phyloP scores from a whole-genome alignment of 2,888 invertebrate genomes.

The Acleris laterana region DNA sequence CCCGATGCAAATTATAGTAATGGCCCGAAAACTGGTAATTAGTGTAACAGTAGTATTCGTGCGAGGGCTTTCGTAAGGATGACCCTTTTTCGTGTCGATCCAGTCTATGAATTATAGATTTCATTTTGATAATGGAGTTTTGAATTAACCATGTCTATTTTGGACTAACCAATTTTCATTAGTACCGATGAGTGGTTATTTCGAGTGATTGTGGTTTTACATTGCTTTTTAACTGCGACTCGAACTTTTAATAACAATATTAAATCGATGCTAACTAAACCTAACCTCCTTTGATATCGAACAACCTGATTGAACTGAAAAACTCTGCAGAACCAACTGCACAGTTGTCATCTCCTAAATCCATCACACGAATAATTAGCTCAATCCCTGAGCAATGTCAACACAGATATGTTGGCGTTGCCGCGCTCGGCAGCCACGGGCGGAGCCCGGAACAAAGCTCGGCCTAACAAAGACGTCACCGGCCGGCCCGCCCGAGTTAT shows the following conservation, averaged over 20 bases:
- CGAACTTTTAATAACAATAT: too few relatives aligned
- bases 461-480: constrained; percentile 84
- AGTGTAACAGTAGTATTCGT: constrained; percentile 54
- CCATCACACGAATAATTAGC: too few relatives aligned
- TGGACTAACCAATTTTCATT: too few relatives aligned
- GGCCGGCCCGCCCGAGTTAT: constrained; percentile 83
- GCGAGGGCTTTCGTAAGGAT: constrained; percentile 60
- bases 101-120: constrained; percentile 50
- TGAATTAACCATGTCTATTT: background rate
- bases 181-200: too few relatives aligned
- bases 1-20: constrained; percentile 81
- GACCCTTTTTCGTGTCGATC: constrained; percentile 46
- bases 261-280: too few relatives aligned
- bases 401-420: constrained; percentile 44
- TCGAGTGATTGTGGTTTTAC: too few relatives aligned
- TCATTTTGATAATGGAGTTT: constrained; percentile 57
- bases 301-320: too few relatives aligned
- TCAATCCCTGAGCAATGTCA: constrained; percentile 38
- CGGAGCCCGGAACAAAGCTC: constrained; percentile 78
- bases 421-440: constrained; percentile 68
- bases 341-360: too few relatives aligned
- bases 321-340: too few relatives aligned
- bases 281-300: too few relatives aligned
- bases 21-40: constrained; percentile 78
- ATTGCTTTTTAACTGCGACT: too few relatives aligned